These are phyloP conservation scores for Cataglyphis altisquamis DNA, from an alignment of 2,888 invertebrate genomes.

Conservation along the genomic window DNA sequence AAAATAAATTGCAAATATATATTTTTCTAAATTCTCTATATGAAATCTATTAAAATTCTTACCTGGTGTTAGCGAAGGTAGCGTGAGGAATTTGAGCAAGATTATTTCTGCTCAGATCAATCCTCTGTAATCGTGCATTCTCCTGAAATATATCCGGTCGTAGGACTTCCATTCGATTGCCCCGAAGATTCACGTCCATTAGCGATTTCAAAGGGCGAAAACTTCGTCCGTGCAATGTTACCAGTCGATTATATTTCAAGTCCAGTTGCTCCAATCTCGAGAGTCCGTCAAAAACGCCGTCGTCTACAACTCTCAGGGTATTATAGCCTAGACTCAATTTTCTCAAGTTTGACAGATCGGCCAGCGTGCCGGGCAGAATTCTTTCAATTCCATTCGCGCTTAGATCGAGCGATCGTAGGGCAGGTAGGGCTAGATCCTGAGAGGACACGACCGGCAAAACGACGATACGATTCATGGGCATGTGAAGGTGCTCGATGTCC, in stretches of 20 bases:
- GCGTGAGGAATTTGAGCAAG: conserved; percentile 90
- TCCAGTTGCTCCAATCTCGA: conserved; percentile 91
- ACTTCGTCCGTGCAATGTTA: conserved; percentile 89
- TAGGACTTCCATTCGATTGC: conserved; percentile 92
- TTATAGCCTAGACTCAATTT: conserved; percentile 92
- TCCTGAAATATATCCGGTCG: conserved; percentile 90
- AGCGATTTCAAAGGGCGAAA: conserved; percentile 89
- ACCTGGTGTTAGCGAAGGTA: conserved; percentile 88
- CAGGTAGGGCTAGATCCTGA: conserved; percentile 91
- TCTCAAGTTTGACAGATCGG: conserved; percentile 90
- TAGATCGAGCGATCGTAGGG: conserved; percentile 91
- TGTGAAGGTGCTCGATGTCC: conserved; percentile 91
- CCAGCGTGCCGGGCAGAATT: conserved; percentile 89
- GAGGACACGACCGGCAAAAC: conserved; percentile 89
- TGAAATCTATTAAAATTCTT: conserved; percentile 36
- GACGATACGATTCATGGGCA: conserved; percentile 91
- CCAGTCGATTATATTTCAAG: conserved; percentile 91
- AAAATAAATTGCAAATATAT: not conserved
- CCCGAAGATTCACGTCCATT: conserved; percentile 91
- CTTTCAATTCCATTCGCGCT: conserved; percentile 92
- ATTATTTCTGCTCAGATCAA: conserved; percentile 93
- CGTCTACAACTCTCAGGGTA: conserved; percentile 90
- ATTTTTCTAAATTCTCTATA: not conserved
- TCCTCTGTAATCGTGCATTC: conserved; percentile 88
- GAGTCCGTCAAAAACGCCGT: conserved; percentile 91